Evolutionary conservation across 2,797 vertebrate species (phyloP), one percentile per base, ranked within the genome.

Genomic region (Ambastaia sidthimunki): DNA sequence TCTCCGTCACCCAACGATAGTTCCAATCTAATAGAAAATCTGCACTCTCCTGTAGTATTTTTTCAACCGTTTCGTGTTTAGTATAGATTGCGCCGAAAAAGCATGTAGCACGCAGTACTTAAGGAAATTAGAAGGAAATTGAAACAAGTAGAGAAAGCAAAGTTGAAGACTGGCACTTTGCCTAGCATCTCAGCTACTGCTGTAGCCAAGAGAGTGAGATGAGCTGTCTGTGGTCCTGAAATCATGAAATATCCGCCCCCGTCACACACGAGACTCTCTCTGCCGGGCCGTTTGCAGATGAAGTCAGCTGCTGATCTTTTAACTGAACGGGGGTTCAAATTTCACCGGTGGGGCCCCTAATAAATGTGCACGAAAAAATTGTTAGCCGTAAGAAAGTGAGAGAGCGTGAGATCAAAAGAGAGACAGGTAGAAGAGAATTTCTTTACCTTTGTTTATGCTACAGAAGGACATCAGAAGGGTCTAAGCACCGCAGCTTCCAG

Each of bases 181-280:
- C 65, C 55, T 44, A 13, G 63, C 44, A 55, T 19, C 23, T 9
- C 31, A 71, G 67, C 25, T 21, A 65, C 6, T 16, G 28, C 16
- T 63, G 44, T 47, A 77, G 68, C 70, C 37, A 70, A 66, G 37
- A 16, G 48, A 5, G 50, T 52, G 52, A 47, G 31, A 48, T 70
- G 82, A 82, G 76, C 80, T 84, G 80, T 84, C 84, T 74, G 13
- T 81, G 71, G 77, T 85, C 37, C 77, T 87, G 80, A 82, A 78
- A 81, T 71, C 34, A 74, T 82, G 74, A 82, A 76, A 78, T 71
- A 44, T 41, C 60, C 82, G 69, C 63, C 50, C 80, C 41, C 15
- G 3, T 47, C 72, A 59, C 9, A 48, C 73, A 78, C 52, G 59
- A 71, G 80, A 80, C 1, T 47, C 78, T 78, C 47, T 74, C 48